These are phyloP conservation scores for Psylliodes chrysocephalus DNA, from an alignment of 2,888 invertebrate species.

Conservation along the genomic window DNA sequence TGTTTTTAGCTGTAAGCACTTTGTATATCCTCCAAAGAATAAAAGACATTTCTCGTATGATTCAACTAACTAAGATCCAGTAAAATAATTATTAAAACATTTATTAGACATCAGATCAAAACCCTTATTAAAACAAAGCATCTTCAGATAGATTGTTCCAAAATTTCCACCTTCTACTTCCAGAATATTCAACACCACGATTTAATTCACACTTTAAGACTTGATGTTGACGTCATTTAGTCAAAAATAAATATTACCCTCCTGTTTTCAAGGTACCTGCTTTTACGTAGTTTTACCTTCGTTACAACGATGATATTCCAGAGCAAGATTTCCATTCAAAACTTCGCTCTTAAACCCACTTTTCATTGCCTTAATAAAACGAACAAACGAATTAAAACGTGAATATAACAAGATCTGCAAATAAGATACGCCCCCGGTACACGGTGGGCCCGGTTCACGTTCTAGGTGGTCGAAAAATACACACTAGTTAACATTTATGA, in stretches of 20 bases:
- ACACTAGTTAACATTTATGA: no score
- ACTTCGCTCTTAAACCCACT: constrained; percentile 12
- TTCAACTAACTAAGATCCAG: no score
- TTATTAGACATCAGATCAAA: no score
- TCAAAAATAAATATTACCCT: background rate
- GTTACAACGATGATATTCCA: constrained; percentile 7
- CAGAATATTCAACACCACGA: background rate
- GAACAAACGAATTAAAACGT: constrained; percentile 33
- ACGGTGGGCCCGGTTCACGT: background rate
- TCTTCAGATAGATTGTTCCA: no score
- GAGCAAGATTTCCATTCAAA: constrained; percentile 20
- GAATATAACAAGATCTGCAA: constrained; percentile 31
- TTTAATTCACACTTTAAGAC: background rate
- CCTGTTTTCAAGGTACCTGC: background rate
- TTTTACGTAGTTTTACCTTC: constrained; percentile 5
- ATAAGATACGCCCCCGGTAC: constrained; percentile 25
- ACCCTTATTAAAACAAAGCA: no score
- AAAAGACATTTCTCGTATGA: no score
- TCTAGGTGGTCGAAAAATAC: background rate
- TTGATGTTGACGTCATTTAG: background rate
- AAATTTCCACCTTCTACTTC: no score
- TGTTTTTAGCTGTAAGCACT: no score
- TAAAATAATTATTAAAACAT: no score
- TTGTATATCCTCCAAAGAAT: no score
- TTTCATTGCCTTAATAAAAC: constrained; percentile 30